Evolutionary conservation across 2,113 vertebrate genomes (phyloP).

Genomic region (Python bivittatus): DNA sequence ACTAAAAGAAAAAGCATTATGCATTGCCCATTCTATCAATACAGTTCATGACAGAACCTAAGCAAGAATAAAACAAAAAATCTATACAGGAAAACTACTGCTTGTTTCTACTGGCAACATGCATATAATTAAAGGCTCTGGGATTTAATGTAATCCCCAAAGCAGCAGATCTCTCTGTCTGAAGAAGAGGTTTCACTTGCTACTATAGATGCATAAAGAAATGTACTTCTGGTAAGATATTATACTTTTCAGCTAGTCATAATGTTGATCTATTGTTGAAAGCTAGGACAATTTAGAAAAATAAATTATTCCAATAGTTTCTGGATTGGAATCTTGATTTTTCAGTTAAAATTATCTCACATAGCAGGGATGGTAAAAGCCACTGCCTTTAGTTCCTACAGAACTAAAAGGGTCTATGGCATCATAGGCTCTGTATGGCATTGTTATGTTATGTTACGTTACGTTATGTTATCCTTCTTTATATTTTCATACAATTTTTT

Average conservation of each 20-base stretch:
- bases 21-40: neutral
- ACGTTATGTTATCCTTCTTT: neutral
- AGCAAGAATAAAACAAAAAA: neutral
- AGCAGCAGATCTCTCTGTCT: conserved; percentile 51
- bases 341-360: neutral
- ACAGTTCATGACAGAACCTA: conserved; percentile 21
- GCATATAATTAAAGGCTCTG: conserved; percentile 54
- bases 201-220: conserved; percentile 44
- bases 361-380: neutral
- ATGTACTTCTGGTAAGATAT: conserved; percentile 55
- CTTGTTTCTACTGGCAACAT: conserved; percentile 44
- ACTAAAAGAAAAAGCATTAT: conserved; percentile 20
- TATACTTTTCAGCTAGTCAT: conserved; percentile 55
- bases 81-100: conserved; percentile 27
- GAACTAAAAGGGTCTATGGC: neutral
- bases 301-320: neutral
- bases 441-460: neutral
- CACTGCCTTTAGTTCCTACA: neutral
- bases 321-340: neutral
- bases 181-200: conserved; percentile 53
- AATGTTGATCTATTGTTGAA: conserved; percentile 45
- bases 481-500: neutral
- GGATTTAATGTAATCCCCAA: conserved; percentile 59
- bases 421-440: neutral
- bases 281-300: neutral